These are phyloP conservation scores for Heterodera filipjevi DNA, from an alignment of 2,888 invertebrate species.

Conservation along the genomic window DNA sequence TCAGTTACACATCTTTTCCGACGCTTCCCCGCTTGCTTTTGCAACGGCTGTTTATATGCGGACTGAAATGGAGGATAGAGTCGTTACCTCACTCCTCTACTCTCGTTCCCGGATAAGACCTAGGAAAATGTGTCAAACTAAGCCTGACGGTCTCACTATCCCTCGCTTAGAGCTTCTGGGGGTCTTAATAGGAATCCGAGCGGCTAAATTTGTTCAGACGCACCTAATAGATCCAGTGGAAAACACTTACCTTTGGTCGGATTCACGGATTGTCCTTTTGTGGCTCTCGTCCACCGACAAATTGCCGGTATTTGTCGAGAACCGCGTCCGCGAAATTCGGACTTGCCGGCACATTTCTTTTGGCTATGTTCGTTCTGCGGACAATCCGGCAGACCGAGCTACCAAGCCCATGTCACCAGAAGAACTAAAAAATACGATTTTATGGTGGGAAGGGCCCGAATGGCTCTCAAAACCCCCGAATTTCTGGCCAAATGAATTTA, in stretches of 20 bases:
- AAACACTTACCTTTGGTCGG: not conserved
- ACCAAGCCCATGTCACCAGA: not conserved
- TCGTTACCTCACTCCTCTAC: not conserved
- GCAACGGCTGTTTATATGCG: constrained; percentile 28
- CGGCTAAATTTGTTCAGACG: not conserved
- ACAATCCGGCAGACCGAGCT: not conserved
- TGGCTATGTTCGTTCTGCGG: not conserved
- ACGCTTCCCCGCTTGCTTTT: constrained; percentile 32
- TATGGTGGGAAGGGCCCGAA: not conserved
- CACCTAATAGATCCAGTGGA: not conserved
- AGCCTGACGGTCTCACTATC: constrained; percentile 18
- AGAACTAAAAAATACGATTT: not conserved
- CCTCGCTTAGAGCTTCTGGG: constrained; percentile 30
- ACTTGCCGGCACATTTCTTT: not conserved
- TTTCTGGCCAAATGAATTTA: not conserved
- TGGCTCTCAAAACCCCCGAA: not conserved
- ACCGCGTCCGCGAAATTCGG: not conserved
- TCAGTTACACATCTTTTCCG: constrained; percentile 31
- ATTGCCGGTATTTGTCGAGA: not conserved
- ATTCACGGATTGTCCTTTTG: not conserved
- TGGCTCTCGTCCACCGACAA: constrained; percentile 1
- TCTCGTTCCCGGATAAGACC: constrained; percentile 14
- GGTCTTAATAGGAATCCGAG: not conserved
- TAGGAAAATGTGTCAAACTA: not conserved
- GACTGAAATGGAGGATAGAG: not conserved